phyloP scores from a whole-genome alignment of 2,888 invertebrate genomes.

The Prenolepis imparis region DNA sequence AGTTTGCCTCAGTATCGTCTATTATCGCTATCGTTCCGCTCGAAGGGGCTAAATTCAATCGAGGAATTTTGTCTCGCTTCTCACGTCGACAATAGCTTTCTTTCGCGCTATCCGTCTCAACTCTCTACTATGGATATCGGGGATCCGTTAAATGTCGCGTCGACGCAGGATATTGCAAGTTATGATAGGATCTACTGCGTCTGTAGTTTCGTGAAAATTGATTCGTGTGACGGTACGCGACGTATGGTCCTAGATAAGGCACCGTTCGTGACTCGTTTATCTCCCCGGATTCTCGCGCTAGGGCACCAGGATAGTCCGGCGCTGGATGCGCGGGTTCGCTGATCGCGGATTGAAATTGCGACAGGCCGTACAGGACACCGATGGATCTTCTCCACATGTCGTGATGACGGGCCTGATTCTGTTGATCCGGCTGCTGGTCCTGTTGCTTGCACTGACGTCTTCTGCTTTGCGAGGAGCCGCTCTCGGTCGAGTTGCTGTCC shows the following conservation, averaged over 20 bases:
- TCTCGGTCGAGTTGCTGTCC: constrained; percentile 84
- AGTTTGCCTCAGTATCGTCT: not conserved
- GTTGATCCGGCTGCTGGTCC: constrained; percentile 61
- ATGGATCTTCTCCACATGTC: constrained; percentile 82
- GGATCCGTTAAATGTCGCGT: constrained; percentile 79
- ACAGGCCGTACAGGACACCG: constrained; percentile 80
- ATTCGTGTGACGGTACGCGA: constrained; percentile 59
- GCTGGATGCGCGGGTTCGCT: constrained; percentile 71
- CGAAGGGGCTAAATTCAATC: constrained; percentile 25
- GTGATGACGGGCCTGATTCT: constrained; percentile 66
- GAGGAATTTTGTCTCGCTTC: not conserved
- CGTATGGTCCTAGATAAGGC: constrained; percentile 66
- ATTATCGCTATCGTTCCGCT: not conserved
- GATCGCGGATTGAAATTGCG: constrained; percentile 78
- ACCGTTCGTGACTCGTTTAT: constrained; percentile 53
- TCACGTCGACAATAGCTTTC: constrained; percentile 12
- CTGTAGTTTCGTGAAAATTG: constrained; percentile 74
- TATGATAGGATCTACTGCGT: constrained; percentile 88
- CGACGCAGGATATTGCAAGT: constrained; percentile 87
- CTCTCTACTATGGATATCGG: constrained; percentile 75
- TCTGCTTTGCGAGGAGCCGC: constrained; percentile 83
- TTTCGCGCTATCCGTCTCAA: constrained; percentile 24
- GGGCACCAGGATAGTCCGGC: constrained; percentile 82
- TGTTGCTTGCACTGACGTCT: constrained; percentile 71
- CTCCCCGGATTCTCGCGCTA: constrained; percentile 58